Conservation (phyloP, 2,113 vertebrate genomes). For the Irena cyanogastra region DNA sequence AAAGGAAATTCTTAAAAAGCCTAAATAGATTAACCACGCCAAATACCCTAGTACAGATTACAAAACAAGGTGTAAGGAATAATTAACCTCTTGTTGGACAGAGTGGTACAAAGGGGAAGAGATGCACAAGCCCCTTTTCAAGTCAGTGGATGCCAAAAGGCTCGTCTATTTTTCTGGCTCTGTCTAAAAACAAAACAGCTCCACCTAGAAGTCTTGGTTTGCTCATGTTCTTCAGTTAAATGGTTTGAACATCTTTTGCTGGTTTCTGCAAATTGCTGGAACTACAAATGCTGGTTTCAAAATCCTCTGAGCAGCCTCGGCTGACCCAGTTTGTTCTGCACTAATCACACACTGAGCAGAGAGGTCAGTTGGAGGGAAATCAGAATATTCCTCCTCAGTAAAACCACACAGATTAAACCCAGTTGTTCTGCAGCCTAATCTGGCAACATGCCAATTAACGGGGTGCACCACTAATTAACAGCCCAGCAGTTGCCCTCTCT, state of each 20-base stretch:
- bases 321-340: background rate
- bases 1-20: background rate
- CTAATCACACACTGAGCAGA: background rate
- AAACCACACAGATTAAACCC: background rate
- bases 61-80: background rate
- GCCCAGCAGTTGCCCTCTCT: background rate
- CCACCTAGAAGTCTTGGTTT: background rate
- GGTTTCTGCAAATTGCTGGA: background rate
- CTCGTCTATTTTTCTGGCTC: background rate
- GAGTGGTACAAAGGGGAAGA: background rate
- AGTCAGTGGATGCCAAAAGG: background rate
- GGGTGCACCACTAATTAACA: background rate
- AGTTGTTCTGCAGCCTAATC: background rate
- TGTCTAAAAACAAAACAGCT: background rate
- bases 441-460: accelerated
- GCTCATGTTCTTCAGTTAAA: background rate
- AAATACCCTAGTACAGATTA: background rate
- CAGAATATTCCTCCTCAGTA: background rate
- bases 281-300: background rate
- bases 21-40: background rate
- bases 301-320: background rate
- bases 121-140: background rate
- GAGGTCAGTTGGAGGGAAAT: background rate
- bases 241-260: background rate
- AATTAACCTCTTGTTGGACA: background rate